A percentile compares a stretch with the other conserved stretches of the same genome.
These are phyloP conservation scores for Hemicrepidius hirtus DNA, from an alignment of 2,888 invertebrate genomes.

Conservation along the genomic window DNA sequence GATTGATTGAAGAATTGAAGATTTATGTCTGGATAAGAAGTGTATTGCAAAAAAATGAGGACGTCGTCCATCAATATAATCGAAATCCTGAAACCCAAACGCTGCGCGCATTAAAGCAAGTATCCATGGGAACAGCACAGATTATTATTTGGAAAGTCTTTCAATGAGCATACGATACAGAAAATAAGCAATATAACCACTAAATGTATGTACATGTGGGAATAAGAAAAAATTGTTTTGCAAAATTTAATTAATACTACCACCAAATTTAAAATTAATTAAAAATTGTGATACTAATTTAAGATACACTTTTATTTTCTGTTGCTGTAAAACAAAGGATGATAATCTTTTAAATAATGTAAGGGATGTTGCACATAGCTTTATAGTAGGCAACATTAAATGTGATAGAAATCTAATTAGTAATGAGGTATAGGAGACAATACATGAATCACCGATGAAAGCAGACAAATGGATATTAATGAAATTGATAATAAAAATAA, in stretches of 20 bases:
- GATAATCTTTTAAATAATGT: not conserved
- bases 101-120: slow-evolving; percentile 11
- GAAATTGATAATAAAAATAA: slow-evolving; percentile 66
- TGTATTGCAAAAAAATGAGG: slow-evolving; percentile 25
- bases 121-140: slow-evolving; percentile 1
- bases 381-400: not conserved
- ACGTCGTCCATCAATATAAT: slow-evolving; percentile 24
- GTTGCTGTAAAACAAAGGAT: not conserved
- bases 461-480: slow-evolving; percentile 70
- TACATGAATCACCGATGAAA: slow-evolving; percentile 65
- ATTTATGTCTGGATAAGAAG: slow-evolving; percentile 20
- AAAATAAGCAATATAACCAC: too few relatives aligned
- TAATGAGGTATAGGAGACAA: slow-evolving; percentile 29
- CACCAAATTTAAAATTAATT: too few relatives aligned
- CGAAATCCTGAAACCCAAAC: slow-evolving; percentile 19
- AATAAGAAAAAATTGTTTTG: too few relatives aligned
- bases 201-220: too few relatives aligned
- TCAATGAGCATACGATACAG: too few relatives aligned
- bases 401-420: slow-evolving; percentile 48
- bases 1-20: slow-evolving; percentile 24
- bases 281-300: too few relatives aligned
- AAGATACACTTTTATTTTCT: not conserved
- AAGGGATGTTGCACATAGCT: not conserved
- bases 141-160: not conserved
- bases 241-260: too few relatives aligned